A percentile compares a stretch with the other conserved stretches of the same genome.
Conservation (phyloP, 2,888 invertebrate genomes). For the Aethes cnicana region DNA sequence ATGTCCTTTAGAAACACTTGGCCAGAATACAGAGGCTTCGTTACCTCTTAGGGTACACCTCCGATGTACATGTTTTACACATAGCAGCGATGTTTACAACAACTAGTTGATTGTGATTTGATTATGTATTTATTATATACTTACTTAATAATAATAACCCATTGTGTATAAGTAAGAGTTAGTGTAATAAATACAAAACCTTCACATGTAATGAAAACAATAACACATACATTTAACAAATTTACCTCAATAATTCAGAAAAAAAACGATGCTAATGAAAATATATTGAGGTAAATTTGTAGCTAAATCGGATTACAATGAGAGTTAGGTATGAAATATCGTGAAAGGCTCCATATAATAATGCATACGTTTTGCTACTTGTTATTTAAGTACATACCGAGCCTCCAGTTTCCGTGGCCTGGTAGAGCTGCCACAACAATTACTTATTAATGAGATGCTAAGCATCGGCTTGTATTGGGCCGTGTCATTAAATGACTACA, state of each 20-base stretch:
- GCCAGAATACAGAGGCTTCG: slow-evolving; percentile 40
- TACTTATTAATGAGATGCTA: slow-evolving; percentile 70
- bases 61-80: slow-evolving; percentile 5
- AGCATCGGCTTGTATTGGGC: slow-evolving; percentile 42
- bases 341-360: not conserved
- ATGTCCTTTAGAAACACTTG: slow-evolving; percentile 45
- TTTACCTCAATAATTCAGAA: slow-evolving; percentile 8
- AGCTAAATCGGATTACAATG: not conserved
- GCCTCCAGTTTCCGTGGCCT: slow-evolving; percentile 75
- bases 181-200: slow-evolving; percentile 10
- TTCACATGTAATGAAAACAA: not conserved
- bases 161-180: not conserved
- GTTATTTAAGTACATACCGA: slow-evolving; percentile 67
- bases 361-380: slow-evolving; percentile 14
- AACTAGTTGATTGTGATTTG: not conserved
- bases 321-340: slow-evolving; percentile 1
- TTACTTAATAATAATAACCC: too few species aligned
- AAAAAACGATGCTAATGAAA: not conserved
- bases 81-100: not conserved
- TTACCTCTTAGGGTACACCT: slow-evolving; percentile 2
- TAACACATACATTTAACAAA: slow-evolving; percentile 3
- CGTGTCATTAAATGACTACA: slow-evolving; percentile 31
- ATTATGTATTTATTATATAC: slow-evolving; percentile 8
- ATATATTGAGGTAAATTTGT: not conserved
- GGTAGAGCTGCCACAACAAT: slow-evolving; percentile 81